These are phyloP conservation scores for Dreissena polymorpha DNA, from an alignment of 1,140 invertebrate genomes.

Conservation along the genomic window DNA sequence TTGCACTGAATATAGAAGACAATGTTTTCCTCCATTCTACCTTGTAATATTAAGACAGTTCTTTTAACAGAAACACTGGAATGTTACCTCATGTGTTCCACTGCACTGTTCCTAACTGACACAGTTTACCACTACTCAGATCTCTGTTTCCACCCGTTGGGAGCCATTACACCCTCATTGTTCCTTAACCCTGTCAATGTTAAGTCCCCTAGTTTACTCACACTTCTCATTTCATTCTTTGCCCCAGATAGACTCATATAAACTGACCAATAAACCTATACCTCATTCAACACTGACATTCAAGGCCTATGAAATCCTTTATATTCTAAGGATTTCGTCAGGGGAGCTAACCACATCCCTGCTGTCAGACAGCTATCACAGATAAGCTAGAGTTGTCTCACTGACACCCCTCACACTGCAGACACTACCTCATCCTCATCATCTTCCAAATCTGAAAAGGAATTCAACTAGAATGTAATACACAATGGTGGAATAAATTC, in stretches of 20 bases:
- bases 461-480: neutral
- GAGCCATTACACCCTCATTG: neutral
- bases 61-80: no score
- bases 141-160: no score
- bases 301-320: neutral
- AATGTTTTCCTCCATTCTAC: no score
- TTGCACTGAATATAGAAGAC: no score
- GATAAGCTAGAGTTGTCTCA: constrained; percentile 9
- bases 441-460: neutral
- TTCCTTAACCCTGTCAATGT: neutral
- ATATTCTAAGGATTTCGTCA: neutral
- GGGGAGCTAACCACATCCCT: constrained; percentile 9
- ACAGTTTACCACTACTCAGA: no score
- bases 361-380: constrained; percentile 48
- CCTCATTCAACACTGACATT: neutral
- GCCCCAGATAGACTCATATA: neutral
- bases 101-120: no score
- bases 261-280: neutral
- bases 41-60: no score
- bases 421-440: constrained; percentile 45
- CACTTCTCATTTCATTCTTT: neutral
- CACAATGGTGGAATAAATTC: neutral
- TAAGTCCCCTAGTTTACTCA: neutral
- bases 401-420: constrained; percentile 22
- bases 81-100: no score